Base-by-base conservation (phyloP, 2,113 vertebrate genomes). In the Ibidorhyncha struthersii region DNA sequence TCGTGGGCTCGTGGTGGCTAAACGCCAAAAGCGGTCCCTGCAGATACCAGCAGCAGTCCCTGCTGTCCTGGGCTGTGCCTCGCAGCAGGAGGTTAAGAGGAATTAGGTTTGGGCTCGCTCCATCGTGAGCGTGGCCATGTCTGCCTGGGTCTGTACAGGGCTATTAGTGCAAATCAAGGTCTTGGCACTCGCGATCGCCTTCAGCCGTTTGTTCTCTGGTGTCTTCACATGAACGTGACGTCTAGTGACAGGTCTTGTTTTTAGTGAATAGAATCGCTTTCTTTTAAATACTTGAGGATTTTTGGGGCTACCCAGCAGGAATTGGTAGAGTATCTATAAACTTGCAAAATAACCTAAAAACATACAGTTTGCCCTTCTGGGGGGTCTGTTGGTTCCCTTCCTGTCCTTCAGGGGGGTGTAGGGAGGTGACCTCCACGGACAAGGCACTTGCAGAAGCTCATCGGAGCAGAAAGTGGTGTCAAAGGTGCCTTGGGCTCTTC, bases 61-160 rank as follows among this genome's bases (percentile, higher is more conserved):
- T 32, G 34, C 72, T 47, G 23, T 32, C 76, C 59, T 30, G 36
- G 59, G 34, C 74, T n/a, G 43, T 38, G 38, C 29, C 38, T 32
- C 0, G 2, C 52, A 59, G 58, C 20, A 7, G 40, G 45, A 41
- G 19, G 41, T 47, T 26, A 18, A 65, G 65, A 72, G 38, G 45
- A 66, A 49, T 79, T 53, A 66, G 58, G 36, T 85, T 27, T 81
- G 55, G 27, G 17, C 50, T 77, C 65, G 49, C 66, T 34, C 29
- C 29, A 7, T 21, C 0, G 1, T 58, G 67, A 71, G 69, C 49
- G 49, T 71, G 62, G 12, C 38, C 0, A 0, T 38, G 30, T 23
- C 56, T 81, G 15, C 30, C 30, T 81, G 50, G 29, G 41, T 53
- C 63, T 65, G 38, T 29, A 32, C 30, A 22, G 14, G 16, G 13